A percentile compares a stretch with the other conserved stretches of the same genome.
These are phyloP conservation scores for Pangasius mekongensis DNA, from an alignment of 2,797 vertebrate genomes.

Conservation along the genomic window DNA sequence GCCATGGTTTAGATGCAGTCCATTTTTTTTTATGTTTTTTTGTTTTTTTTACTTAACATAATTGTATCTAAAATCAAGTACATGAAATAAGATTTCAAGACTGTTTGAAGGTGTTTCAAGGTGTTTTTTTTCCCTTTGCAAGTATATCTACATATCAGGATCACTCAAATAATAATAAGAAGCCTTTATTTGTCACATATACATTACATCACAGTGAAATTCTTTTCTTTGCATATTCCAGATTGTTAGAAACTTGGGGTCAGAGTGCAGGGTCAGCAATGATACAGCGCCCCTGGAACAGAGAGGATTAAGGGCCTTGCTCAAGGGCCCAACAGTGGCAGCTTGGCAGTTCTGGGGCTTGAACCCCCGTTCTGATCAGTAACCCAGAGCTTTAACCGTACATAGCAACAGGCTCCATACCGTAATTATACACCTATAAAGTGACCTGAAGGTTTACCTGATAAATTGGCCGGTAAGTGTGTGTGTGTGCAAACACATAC, in stretches of 20 bases:
- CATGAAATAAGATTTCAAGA: not conserved
- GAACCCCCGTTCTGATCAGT: too few species aligned
- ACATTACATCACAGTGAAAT: not conserved
- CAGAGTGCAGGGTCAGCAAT: too few species aligned
- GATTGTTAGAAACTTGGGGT: not conserved
- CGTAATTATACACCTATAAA: not conserved
- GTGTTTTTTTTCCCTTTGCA: not conserved
- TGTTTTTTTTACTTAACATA: slow-evolving; percentile 50
- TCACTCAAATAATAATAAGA: not conserved
- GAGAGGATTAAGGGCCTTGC: too few species aligned
- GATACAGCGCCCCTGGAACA: too few species aligned
- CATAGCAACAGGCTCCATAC: not conserved
- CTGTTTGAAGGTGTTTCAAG: not conserved
- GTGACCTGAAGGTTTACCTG: not conserved
- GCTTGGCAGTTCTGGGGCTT: too few species aligned
- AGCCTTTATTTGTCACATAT: not conserved
- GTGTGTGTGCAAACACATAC: not conserved
- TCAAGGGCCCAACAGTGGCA: too few species aligned
- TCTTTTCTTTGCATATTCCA: not conserved
- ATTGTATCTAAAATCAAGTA: not conserved
- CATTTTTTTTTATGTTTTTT: slow-evolving; percentile 1
- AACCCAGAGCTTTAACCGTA: not conserved
- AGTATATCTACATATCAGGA: not conserved
- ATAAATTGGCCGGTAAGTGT: not conserved
- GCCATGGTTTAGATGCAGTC: slow-evolving; percentile 69